phyloP scores from a whole-genome alignment of 53 echinoderm and acorn worm genomes.

The Paracentrotus lividus region DNA sequence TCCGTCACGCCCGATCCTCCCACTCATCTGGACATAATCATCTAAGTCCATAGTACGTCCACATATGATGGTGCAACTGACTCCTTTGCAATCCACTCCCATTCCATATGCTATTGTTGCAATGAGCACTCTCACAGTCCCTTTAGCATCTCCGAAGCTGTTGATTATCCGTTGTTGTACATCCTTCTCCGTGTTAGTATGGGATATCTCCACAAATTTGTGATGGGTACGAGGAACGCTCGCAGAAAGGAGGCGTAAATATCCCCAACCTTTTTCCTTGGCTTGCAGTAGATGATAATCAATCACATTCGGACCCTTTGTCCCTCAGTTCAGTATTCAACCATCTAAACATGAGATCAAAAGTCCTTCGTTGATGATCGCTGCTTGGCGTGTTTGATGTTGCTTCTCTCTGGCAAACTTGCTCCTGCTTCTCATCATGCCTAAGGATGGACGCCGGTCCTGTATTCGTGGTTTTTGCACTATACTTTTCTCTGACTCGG shows the following conservation, averaged over 20 bases:
- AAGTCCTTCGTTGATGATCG: slow-evolving; percentile 6
- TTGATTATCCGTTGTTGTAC: slow-evolving; percentile 59
- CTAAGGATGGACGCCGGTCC: too few relatives aligned
- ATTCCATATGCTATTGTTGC: slow-evolving; percentile 71
- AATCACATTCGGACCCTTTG: not conserved
- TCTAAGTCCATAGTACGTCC: slow-evolving; percentile 64
- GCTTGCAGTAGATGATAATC: slow-evolving; percentile 68
- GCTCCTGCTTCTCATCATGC: too few relatives aligned
- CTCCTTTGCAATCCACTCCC: slow-evolving; percentile 63
- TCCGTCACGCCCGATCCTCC: slow-evolving; percentile 69
- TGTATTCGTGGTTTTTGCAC: too few relatives aligned
- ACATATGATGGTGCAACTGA: slow-evolving; percentile 41
- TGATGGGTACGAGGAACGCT: not conserved
- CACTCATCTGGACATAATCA: slow-evolving; percentile 73
- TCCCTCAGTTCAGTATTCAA: slow-evolving; percentile 1
- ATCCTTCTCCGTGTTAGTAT: slow-evolving; percentile 75
- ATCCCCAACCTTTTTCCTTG: slow-evolving; percentile 30
- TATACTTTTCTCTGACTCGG: too few relatives aligned
- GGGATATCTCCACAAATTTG: slow-evolving; percentile 67
- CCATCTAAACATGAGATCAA: slow-evolving; percentile 60
- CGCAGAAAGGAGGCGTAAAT: slow-evolving; percentile 31
- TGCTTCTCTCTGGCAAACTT: slow-evolving; percentile 27
- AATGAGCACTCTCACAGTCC: slow-evolving; percentile 53
- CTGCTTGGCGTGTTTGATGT: slow-evolving; percentile 68
- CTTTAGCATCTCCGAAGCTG: slow-evolving; percentile 30